Evolutionary conservation across 2,888 invertebrate genomes (phyloP).

Genomic region (Dasysyrphus albostriatus): DNA sequence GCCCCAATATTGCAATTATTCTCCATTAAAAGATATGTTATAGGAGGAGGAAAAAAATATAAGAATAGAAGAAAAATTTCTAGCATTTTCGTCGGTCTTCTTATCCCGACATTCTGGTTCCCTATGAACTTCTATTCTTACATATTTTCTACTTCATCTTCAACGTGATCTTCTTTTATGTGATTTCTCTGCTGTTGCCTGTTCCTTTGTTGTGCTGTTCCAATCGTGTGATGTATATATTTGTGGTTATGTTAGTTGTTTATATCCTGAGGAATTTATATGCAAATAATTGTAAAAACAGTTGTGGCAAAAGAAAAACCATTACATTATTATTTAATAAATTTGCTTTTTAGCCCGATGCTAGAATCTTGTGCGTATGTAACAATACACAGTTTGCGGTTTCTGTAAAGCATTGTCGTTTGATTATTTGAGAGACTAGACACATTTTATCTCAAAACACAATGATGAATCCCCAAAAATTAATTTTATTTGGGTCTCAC

Average conservation of each 20-base stretch:
- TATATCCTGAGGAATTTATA: conserved; percentile 33
- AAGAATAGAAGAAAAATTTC: conserved; percentile 28
- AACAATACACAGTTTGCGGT: too few relatives aligned
- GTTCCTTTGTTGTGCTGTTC: conserved; percentile 16
- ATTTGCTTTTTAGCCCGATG: not conserved
- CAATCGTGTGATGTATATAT: conserved; percentile 25
- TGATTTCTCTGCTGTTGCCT: conserved; percentile 32
- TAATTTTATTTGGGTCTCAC: too few relatives aligned
- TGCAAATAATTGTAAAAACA: not conserved
- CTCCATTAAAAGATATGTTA: conserved; percentile 66
- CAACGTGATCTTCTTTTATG: conserved; percentile 45
- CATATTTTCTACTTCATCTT: conserved; percentile 46
- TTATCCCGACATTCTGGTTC: conserved; percentile 23
- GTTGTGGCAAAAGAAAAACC: not conserved
- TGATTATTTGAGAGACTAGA: too few relatives aligned
- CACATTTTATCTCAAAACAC: too few relatives aligned
- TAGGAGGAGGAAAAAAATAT: conserved; percentile 14
- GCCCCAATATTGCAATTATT: conserved; percentile 70
- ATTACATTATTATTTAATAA: not conserved
- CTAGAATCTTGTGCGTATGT: not conserved
- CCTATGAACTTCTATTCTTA: conserved; percentile 51
- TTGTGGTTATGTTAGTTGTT: conserved; percentile 36
- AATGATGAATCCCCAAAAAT: too few relatives aligned
- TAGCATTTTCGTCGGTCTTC: conserved; percentile 32
- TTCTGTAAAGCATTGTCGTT: too few relatives aligned